Base-by-base conservation (phyloP, 1,140 invertebrate genomes). In the Yoshiicerus persimilis region DNA sequence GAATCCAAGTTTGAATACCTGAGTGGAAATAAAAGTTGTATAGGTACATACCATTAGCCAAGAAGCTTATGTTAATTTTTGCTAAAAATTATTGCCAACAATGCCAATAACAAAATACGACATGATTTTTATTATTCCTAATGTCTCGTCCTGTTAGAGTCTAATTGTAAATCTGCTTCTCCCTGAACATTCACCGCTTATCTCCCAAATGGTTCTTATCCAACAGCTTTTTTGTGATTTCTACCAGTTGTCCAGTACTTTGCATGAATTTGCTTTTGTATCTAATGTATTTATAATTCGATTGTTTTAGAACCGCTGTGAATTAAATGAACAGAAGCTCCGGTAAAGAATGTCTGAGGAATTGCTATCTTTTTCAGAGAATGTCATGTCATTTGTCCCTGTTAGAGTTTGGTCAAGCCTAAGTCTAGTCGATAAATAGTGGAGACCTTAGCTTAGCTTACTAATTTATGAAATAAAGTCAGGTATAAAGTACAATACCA, bases 381-480 rank as follows among this genome's bases (percentile, higher is more conserved):
- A 47, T 4, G 27, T 70, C n/a, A 70, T 30, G 25, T 30, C 30
- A 70, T 70, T 38, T 36, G 34, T 80, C n/a, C 75, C n/a, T 2
- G 6, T 13, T 34, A 9, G 4, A 9, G 6, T 13, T 0, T 10
- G 75, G n/a, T 38, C 75, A 20, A 34, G n/a, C 38, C 13, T n/a
- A n/a, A n/a, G 34, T 27, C 75, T 34, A n/a, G 30, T 80, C 75
- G 16, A 80, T 80, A 80, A 80, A 80, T 80, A 80, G 0, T n/a
- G 20, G 20, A 56, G 47, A 56, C 13, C 47, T 16, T 56, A n/a
- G n/a, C 16, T n/a, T n/a, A 56, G 4, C n/a, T 36, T 36, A 34
- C 30, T 77, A n/a, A 80, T 80, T 80, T 80, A n/a, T n/a, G n/a
- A 80, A 80, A 80, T 38, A 80, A 80, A 36, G 66, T 13, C 66